Conservation (phyloP, 1,140 invertebrate species). For the Phthorimaea operculella region DNA sequence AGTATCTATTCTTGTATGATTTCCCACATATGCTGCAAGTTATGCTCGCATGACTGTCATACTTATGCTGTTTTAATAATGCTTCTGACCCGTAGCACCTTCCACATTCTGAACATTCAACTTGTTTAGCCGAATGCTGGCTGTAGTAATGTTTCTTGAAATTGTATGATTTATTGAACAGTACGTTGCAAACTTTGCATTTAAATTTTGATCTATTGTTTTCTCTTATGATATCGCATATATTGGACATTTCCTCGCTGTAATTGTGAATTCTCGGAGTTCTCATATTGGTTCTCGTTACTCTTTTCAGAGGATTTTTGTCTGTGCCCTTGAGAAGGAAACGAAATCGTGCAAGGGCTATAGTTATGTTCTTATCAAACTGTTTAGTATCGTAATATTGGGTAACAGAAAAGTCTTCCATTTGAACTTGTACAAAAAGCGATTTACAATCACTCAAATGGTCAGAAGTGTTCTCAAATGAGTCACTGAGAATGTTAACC, state of each 20-base stretch:
- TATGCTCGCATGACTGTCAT: not conserved
- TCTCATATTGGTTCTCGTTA: not conserved
- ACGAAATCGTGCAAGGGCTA: not conserved
- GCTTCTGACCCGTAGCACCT: constrained; percentile 2
- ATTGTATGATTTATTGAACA: not conserved
- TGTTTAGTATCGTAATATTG: not conserved
- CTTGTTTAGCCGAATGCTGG: constrained; percentile 2
- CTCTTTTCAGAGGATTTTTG: not conserved
- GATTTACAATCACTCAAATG: not conserved
- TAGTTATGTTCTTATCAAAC: not conserved
- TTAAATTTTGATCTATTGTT: not conserved
- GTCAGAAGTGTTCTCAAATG: not conserved
- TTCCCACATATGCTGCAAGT: not conserved
- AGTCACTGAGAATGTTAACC: not conserved
- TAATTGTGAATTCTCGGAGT: not conserved
- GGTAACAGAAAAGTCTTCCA: not conserved
- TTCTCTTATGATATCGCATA: constrained; percentile 1
- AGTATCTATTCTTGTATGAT: constrained; percentile 2
- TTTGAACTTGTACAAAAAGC: not conserved
- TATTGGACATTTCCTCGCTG: not conserved
- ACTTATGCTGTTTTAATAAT: not conserved
- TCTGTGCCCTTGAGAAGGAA: not conserved
- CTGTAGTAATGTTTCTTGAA: constrained; percentile 9
- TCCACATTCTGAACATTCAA: constrained; percentile 2
- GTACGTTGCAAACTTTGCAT: not conserved